These are phyloP conservation scores for Aquatica leii DNA, from an alignment of 2,888 invertebrate species.

Conservation along the genomic window DNA sequence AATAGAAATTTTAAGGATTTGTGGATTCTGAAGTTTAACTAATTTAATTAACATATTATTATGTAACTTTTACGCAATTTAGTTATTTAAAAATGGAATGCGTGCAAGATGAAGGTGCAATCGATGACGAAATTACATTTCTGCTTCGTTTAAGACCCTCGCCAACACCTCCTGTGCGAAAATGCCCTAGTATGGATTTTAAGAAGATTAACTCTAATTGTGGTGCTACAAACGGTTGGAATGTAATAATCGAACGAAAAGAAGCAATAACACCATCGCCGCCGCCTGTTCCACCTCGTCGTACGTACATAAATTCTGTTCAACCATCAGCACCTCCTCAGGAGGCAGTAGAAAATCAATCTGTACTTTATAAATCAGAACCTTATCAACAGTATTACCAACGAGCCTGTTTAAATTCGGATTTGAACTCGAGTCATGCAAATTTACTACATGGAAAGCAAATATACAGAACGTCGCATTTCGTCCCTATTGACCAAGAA, in stretches of 20 bases:
- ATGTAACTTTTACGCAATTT: not conserved
- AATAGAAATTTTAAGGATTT: not conserved
- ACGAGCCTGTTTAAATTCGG: conserved; percentile 13
- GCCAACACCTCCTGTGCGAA: conserved; percentile 54
- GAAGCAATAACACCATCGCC: conserved; percentile 30
- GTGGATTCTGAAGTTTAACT: not conserved
- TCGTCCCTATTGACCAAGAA: conserved; percentile 10
- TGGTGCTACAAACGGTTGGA: conserved; percentile 49
- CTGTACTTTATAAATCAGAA: conserved; percentile 37
- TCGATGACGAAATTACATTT: conserved; percentile 58
- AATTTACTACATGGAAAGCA: conserved; percentile 32
- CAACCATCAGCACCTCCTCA: conserved; percentile 56
- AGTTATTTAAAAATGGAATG: not conserved
- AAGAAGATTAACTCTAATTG: conserved; percentile 31
- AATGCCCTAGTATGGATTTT: conserved; percentile 44
- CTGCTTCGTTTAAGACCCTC: conserved; percentile 56
- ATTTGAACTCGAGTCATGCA: conserved; percentile 38
- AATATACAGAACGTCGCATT: conserved; percentile 7
- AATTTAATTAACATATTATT: not conserved
- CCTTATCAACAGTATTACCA: conserved; percentile 18
- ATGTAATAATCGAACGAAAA: conserved; percentile 54
- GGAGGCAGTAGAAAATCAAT: conserved; percentile 41
- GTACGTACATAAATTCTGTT: conserved; percentile 37
- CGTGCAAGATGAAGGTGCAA: conserved; percentile 31
- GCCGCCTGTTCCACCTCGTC: conserved; percentile 41